Percentiles rank a stretch among this genome's conserved stretches.
phyloP scores from a whole-genome alignment of 2,113 vertebrate species.

The Psephotus haematonotus region DNA sequence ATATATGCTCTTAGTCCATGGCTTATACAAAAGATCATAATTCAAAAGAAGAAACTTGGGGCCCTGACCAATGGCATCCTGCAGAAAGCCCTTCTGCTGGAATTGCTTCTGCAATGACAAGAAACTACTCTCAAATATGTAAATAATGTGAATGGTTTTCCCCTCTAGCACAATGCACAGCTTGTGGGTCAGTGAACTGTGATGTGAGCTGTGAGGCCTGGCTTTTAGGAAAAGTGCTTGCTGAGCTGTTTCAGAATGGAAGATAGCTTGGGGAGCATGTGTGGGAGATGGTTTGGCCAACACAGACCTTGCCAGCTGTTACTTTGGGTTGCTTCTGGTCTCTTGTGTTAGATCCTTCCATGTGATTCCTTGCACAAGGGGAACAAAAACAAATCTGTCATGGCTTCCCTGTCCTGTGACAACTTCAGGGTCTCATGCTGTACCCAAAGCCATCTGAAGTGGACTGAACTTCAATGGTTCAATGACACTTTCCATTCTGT shows the following conservation, averaged over 20 bases:
- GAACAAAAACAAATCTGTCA: neutral
- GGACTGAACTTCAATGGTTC: neutral
- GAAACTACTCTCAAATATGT: neutral
- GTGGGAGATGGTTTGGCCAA: neutral
- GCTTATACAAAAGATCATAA: neutral
- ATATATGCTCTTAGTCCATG: neutral
- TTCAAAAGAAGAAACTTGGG: neutral
- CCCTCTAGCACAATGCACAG: neutral
- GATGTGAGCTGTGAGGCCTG: neutral
- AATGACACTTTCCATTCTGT: neutral
- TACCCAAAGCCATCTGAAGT: neutral
- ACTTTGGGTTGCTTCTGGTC: neutral
- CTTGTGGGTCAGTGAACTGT: neutral
- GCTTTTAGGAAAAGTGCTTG: neutral
- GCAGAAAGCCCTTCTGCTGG: neutral
- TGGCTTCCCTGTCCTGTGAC: neutral
- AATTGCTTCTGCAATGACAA: neutral
- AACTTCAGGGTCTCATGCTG: neutral
- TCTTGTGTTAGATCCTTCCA: neutral
- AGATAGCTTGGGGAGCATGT: neutral
- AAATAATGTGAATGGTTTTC: neutral
- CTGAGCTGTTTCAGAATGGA: neutral
- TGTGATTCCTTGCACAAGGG: neutral
- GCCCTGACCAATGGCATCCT: neutral
- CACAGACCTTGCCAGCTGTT: neutral